Percentiles rank a stretch among this genome's conserved stretches.
Evolutionary conservation across 2,113 vertebrate species (phyloP).

Genomic region (Chamaetylas fuelleborni): DNA sequence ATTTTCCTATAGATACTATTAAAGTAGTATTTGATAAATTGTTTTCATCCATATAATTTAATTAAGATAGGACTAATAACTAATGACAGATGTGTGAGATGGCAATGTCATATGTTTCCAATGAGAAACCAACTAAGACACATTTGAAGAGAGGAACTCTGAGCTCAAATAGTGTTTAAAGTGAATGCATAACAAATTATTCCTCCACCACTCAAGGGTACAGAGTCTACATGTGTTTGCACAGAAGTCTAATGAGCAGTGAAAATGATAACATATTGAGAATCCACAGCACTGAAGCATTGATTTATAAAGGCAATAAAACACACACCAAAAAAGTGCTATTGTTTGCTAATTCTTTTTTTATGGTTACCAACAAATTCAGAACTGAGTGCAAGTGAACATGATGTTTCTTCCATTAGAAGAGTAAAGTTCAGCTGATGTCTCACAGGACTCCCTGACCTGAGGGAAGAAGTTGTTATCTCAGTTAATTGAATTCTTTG

Average conservation of each 20-base stretch:
- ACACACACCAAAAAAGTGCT: background rate
- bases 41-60: background rate
- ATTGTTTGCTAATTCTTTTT: background rate
- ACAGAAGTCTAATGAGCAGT: constrained; percentile 1
- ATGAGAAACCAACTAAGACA: background rate
- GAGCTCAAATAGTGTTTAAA: background rate
- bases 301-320: constrained; percentile 1
- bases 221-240: background rate
- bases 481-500: constrained; percentile 59
- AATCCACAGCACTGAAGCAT: background rate
- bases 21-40: background rate
- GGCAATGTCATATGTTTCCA: background rate
- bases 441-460: constrained; percentile 24
- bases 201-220: background rate
- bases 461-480: constrained; percentile 13
- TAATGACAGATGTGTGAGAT: background rate
- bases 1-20: background rate
- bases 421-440: constrained; percentile 33
- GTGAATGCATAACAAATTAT: background rate
- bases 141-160: background rate
- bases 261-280: constrained; percentile 4
- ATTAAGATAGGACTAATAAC: background rate
- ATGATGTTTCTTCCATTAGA: constrained; percentile 8
- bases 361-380: background rate
- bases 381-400: background rate